Conservation (phyloP, 2,888 invertebrate genomes). For the Norana najaformis region DNA sequence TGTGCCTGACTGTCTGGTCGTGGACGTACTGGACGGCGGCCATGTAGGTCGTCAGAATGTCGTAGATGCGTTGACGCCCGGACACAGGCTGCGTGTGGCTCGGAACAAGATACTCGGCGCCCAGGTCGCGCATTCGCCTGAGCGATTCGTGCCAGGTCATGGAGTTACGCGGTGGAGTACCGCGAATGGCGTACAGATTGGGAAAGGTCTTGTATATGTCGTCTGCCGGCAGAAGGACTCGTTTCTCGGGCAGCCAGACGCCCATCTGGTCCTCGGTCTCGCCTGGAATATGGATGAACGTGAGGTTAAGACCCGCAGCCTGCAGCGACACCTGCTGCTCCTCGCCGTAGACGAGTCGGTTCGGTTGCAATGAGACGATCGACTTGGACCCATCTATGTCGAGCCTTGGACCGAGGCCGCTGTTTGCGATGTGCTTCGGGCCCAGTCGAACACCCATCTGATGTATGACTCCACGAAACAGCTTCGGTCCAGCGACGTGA, state of each 20-base stretch:
- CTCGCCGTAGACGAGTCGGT: conserved; percentile 30
- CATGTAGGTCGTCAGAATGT: conserved; percentile 40
- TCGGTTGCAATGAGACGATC: conserved; percentile 47
- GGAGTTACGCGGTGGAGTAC: conserved; percentile 49
- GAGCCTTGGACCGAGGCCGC: conserved; percentile 45
- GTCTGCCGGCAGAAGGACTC: conserved; percentile 53
- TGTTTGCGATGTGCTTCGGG: conserved; percentile 43
- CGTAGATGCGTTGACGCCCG: conserved; percentile 43
- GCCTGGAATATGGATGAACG: conserved; percentile 56
- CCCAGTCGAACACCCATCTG: conserved; percentile 53
- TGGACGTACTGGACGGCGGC: conserved; percentile 57
- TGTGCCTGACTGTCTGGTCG: conserved; percentile 52
- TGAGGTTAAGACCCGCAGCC: conserved; percentile 49
- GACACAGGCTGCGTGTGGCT: conserved; percentile 52
- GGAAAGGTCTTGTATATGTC: conserved; percentile 55
- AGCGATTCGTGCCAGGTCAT: conserved; percentile 52
- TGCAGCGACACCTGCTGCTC: not conserved
- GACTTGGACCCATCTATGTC: conserved; percentile 41
- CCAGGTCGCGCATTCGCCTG: conserved; percentile 50
- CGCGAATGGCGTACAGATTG: conserved; percentile 56
- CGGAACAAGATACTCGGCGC: conserved; percentile 51
- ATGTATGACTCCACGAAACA: conserved; percentile 47
- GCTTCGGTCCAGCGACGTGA: conserved; percentile 39
- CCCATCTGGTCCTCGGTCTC: conserved; percentile 57
- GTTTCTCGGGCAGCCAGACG: conserved; percentile 51